Conservation (phyloP, 1,140 invertebrate species). For the Lordiphosa clarofinis region DNA sequence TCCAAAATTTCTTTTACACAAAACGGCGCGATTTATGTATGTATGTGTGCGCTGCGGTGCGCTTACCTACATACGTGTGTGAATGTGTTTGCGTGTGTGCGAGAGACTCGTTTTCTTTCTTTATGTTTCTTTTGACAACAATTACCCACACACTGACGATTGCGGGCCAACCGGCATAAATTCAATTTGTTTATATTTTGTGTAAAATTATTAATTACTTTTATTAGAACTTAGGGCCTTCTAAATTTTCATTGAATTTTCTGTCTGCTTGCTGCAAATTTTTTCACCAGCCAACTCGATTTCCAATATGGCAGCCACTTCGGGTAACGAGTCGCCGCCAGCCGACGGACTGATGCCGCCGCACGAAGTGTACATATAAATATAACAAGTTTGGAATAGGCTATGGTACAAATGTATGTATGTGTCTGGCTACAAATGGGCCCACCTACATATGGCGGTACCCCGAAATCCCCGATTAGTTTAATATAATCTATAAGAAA, state of each 20-base stretch:
- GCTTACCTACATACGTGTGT: not conserved
- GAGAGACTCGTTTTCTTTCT: constrained; percentile 17
- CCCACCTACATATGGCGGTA: no score
- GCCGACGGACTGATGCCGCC: not conserved
- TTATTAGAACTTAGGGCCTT: no score
- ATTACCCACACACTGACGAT: constrained; percentile 25
- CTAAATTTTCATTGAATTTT: constrained; percentile 1
- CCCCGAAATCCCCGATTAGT: not conserved
- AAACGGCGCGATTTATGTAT: constrained; percentile 6
- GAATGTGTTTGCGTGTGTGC: constrained; percentile 1
- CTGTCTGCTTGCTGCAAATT: not conserved
- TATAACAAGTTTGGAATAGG: constrained; percentile 19
- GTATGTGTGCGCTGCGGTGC: not conserved
- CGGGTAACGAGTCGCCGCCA: constrained; percentile 21
- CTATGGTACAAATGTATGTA: constrained; percentile 1
- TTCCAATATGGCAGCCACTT: constrained; percentile 59
- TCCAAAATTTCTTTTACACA: constrained; percentile 7
- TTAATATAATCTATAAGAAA: not conserved
- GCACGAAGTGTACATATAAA: constrained; percentile 34
- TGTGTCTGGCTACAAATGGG: not conserved
- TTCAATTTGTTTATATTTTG: not conserved
- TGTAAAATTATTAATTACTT: no score
- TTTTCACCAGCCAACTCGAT: constrained; percentile 46
- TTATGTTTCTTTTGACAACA: constrained; percentile 13
- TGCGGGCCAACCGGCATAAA: constrained; percentile 8